These are phyloP conservation scores for Hiodon tergisus DNA, from an alignment of 2,113 vertebrate genomes.

Conservation along the genomic window DNA sequence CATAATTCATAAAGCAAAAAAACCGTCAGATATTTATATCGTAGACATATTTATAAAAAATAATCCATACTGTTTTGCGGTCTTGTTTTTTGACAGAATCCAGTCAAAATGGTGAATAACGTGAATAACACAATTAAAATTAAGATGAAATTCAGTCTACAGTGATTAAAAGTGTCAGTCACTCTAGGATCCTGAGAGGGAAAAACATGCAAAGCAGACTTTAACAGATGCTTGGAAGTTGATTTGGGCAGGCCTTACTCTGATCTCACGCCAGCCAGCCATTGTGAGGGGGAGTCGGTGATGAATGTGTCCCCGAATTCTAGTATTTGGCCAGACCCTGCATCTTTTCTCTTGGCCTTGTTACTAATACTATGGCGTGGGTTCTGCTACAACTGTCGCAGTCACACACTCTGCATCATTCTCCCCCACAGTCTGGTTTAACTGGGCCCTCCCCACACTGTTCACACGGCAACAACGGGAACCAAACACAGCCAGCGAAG, in stretches of 20 bases:
- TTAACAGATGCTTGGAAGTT: conserved; percentile 23
- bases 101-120: too few relatives aligned
- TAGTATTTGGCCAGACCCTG: conserved; percentile 29
- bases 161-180: conserved; percentile 34
- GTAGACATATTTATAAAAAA: too few relatives aligned
- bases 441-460: too few relatives aligned
- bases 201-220: conserved; percentile 28
- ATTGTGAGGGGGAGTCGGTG: conserved; percentile 25
- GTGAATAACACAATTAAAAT: conserved; percentile 10
- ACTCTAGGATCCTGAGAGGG: conserved; percentile 25
- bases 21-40: too few relatives aligned
- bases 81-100: too few relatives aligned
- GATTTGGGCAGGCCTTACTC: conserved; percentile 26
- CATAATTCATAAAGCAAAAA: too few relatives aligned
- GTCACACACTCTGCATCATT: background rate
- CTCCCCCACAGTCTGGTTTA: background rate
- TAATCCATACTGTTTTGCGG: too few relatives aligned
- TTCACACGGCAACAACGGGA: conserved; percentile 24
- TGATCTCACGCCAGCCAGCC: conserved; percentile 27
- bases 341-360: conserved; percentile 36
- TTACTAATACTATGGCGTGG: conserved; percentile 30
- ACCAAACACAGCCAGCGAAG: conserved; percentile 41
- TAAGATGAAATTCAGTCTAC: background rate
- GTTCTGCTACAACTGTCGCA: conserved; percentile 8
- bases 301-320: conserved; percentile 36